Conservation (phyloP, 2,113 vertebrate species). For the Pao palembangensis region DNA sequence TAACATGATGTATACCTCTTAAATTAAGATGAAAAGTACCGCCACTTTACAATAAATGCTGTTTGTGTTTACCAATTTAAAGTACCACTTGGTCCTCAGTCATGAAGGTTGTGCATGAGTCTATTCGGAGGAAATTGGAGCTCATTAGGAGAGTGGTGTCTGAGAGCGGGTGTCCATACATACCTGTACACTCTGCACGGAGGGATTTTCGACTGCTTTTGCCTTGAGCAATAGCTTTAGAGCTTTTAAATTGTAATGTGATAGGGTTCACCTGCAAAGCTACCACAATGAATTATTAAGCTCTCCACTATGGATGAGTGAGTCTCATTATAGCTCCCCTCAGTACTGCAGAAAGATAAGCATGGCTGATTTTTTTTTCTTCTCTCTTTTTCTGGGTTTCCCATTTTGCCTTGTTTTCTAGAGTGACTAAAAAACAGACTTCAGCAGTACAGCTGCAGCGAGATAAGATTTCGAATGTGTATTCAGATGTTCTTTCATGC, state of each 20-base stretch:
- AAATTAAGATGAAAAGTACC: conserved; percentile 44
- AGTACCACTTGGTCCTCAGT: conserved; percentile 39
- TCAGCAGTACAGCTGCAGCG: conserved; percentile 56
- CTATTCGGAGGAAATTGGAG: conserved; percentile 51
- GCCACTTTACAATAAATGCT: conserved; percentile 31
- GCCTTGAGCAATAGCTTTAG: conserved; percentile 66
- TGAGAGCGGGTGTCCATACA: background rate
- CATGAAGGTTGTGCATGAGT: conserved; percentile 16
- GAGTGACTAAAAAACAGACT: conserved; percentile 58
- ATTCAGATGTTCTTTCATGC: conserved; percentile 74
- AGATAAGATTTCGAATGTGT: conserved; percentile 74
- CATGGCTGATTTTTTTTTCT: conserved; percentile 61
- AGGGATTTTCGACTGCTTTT: conserved; percentile 41
- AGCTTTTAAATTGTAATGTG: conserved; percentile 73
- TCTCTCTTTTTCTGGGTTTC: conserved; percentile 48
- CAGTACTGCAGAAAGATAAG: conserved; percentile 71
- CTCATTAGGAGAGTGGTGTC: conserved; percentile 42
- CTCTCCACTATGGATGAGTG: conserved; percentile 73
- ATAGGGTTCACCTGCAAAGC: conserved; percentile 74
- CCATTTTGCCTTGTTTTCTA: conserved; percentile 57
- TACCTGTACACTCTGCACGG: conserved; percentile 22
- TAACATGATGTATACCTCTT: conserved; percentile 37
- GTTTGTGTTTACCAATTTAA: conserved; percentile 59
- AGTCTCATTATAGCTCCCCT: conserved; percentile 72
- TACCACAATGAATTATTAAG: conserved; percentile 76